Conservation (phyloP, 92 coral and sea anemone species). For the Palythoa grandis region DNA sequence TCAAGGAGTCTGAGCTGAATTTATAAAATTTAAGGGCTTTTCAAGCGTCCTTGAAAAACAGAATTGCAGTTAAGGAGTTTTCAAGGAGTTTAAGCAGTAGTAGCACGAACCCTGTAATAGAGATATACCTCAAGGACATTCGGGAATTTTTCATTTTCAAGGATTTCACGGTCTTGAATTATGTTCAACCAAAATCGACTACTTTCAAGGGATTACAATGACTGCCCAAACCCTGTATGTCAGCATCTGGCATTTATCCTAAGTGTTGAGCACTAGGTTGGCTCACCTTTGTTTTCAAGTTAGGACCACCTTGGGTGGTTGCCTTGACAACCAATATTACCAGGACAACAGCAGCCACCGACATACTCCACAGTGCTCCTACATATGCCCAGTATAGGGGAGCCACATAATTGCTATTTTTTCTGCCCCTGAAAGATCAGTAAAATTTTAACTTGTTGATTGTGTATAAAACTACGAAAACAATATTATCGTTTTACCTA, state of each 20-base stretch:
- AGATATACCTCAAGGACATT: too few relatives aligned
- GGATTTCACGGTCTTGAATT: too few relatives aligned
- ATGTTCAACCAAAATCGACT: too few relatives aligned
- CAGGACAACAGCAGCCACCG: conserved; percentile 36
- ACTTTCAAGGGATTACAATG: too few relatives aligned
- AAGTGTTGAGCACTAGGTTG: background rate
- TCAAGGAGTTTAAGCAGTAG: too few relatives aligned
- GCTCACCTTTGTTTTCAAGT: conserved; percentile 50
- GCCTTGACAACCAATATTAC: conserved; percentile 33
- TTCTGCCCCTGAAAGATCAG: background rate
- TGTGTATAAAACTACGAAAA: background rate
- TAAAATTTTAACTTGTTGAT: background rate
- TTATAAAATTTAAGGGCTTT: too few relatives aligned
- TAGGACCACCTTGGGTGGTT: conserved; percentile 55
- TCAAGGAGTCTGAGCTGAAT: too few relatives aligned
- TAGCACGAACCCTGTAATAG: too few relatives aligned
- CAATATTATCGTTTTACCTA: background rate
- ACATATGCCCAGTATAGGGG: conserved; percentile 59
- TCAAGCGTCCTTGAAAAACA: too few relatives aligned
- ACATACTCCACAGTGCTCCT: conserved; percentile 55
- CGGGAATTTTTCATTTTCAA: too few relatives aligned
- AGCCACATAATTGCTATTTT: background rate
- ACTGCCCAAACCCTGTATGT: background rate
- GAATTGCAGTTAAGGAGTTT: too few relatives aligned
- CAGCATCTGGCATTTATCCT: background rate